Base-by-base conservation (phyloP, 1,140 invertebrate genomes). In the Bombus impatiens region DNA sequence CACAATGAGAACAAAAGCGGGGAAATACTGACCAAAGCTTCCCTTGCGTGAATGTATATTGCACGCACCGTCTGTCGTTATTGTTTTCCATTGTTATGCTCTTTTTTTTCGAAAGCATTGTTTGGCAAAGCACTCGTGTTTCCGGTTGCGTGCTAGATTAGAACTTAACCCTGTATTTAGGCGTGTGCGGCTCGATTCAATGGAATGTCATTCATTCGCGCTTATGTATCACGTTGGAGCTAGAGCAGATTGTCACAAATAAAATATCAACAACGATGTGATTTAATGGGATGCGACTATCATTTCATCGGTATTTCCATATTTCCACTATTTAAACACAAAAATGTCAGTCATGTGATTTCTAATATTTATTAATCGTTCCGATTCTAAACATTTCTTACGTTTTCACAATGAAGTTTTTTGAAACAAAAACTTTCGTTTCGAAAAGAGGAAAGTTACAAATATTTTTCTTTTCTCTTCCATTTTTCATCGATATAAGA, bases 131-230 rank as follows among this genome's bases (percentile, higher is more conserved):
- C 80, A 42, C 79, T 90, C 62, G 80, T 25, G 74, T 59, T 90
- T 90, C 89, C 89, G 81, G 89, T 90, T 90, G 87, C 89, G 87
- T 90, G 89, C 59, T 47, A 79, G 78, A 75, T 87, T 78, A 74
- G 77, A 86, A 70, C 42, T 83, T 86, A 84, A 90, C 77, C 62
- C 78, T 88, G 84, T 32, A 84, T 86, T 90, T 88, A 86, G 84
- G 76, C 76, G 75, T 80, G 89, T 80, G 70, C 82, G 35, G 44
- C 72, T 74, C 77, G 74, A 72, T 68, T 86, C 67, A 62, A 18
- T 78, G 79, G 78, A 90, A 90, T 90, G 35, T 72, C 70, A 72
- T 88, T 86, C 44, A 68, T 62, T n/a, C 72, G 40, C 83, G 57
- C 32, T 74, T 32, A 13, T 59, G 65, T 67, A 3, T 62, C 47